Percentiles rank a stretch among this genome's conserved stretches.
These are phyloP conservation scores for Chinchilla lanigera DNA, from an alignment of 2,113 vertebrate genomes.

Conservation along the genomic window DNA sequence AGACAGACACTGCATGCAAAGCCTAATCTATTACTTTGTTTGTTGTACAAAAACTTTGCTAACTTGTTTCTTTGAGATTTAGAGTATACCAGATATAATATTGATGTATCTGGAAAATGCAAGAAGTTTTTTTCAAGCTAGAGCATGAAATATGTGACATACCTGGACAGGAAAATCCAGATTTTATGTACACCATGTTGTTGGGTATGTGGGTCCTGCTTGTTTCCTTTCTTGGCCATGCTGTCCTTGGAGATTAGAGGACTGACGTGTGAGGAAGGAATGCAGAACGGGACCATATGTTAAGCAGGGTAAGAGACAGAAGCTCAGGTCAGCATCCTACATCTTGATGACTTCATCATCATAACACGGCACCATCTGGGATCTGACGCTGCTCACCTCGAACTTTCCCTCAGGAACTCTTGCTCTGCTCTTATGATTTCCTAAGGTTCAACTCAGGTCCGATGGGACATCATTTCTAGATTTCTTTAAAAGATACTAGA, in stretches of 20 bases:
- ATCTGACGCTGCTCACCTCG: background rate
- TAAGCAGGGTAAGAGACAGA: background rate
- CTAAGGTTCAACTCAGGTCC: background rate
- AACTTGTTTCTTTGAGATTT: background rate
- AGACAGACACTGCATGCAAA: background rate
- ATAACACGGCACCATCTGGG: conserved; percentile 27
- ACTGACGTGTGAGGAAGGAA: conserved; percentile 60
- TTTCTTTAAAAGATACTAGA: background rate
- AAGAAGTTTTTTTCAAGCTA: background rate
- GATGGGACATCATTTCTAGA: background rate
- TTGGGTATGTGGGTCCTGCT: background rate
- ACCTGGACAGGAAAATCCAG: background rate
- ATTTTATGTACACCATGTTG: background rate
- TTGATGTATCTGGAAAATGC: background rate
- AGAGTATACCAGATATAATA: background rate
- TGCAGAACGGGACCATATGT: conserved; percentile 65
- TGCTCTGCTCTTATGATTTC: background rate
- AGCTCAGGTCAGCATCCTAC: conserved; percentile 39
- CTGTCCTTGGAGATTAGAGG: conserved; percentile 52
- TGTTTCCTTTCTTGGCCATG: background rate
- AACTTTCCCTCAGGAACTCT: background rate
- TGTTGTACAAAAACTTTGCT: background rate
- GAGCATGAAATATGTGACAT: background rate
- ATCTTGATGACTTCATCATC: conserved; percentile 62
- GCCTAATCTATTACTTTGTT: background rate